These are phyloP conservation scores for Pantala flavescens DNA, from an alignment of 1,140 invertebrate genomes.

Conservation along the genomic window DNA sequence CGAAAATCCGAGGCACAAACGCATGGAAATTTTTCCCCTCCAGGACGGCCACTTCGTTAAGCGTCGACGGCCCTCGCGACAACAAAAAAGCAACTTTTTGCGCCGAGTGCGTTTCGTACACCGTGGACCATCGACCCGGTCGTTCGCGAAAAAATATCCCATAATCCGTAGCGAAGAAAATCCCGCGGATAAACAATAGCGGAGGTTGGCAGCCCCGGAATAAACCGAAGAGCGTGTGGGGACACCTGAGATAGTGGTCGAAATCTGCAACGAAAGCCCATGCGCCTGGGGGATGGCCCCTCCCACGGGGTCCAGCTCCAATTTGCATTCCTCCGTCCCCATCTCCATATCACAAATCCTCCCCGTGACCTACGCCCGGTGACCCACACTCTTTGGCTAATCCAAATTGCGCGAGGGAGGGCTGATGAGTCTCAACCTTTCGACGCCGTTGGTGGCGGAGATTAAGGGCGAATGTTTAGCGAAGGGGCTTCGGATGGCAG, in stretches of 20 bases:
- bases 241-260: not conserved
- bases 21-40: no score
- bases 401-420: not conserved
- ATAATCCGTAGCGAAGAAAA: no score
- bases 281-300: not conserved
- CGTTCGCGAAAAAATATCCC: no score
- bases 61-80: no score
- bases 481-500: not conserved
- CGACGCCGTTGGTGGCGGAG: not conserved
- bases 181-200: no score
- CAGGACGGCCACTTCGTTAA: no score
- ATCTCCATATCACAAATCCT: slow-evolving; percentile 5
- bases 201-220: not conserved
- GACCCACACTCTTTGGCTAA: not conserved
- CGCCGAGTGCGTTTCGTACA: no score
- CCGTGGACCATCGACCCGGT: no score
- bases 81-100: no score
- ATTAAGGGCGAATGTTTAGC: not conserved
- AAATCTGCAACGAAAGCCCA: not conserved
- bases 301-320: not conserved
- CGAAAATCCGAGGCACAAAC: no score
- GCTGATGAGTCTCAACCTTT: no score
- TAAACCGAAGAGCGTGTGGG: not conserved
- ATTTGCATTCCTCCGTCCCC: not conserved
- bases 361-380: not conserved